These are phyloP conservation scores for Centrocercus urophasianus DNA, from an alignment of 2,113 vertebrate species.

Conservation along the genomic window DNA sequence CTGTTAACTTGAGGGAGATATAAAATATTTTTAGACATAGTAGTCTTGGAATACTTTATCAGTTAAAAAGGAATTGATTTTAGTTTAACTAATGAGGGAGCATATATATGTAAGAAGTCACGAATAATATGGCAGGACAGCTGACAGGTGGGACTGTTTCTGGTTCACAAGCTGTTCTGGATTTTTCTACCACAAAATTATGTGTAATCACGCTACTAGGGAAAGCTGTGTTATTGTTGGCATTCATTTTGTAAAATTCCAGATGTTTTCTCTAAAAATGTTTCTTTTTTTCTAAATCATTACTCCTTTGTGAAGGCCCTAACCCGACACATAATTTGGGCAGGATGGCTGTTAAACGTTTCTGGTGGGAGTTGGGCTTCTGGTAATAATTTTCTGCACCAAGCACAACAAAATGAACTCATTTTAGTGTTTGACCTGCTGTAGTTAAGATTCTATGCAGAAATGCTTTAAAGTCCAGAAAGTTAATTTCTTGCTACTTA, in stretches of 20 bases:
- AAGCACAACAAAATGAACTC: not conserved
- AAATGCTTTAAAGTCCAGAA: not conserved
- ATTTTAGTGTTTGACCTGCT: not conserved
- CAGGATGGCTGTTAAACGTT: not conserved
- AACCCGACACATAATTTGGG: not conserved
- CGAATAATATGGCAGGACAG: not conserved
- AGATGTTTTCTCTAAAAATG: not conserved
- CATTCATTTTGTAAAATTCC: not conserved
- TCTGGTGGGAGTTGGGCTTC: not conserved
- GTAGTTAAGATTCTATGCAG: not conserved
- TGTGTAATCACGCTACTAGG: not conserved
- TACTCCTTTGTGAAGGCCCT: not conserved
- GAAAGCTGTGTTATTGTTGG: not conserved
- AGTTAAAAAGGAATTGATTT: not conserved
- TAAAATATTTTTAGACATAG: not conserved
- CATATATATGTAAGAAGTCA: not conserved
- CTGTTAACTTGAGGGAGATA: not conserved
- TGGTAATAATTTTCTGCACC: not conserved
- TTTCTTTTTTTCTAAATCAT: not conserved
- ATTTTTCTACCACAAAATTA: constrained; percentile 10
- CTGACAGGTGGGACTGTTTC: not conserved
- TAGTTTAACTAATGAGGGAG: not conserved
- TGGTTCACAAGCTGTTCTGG: not conserved
- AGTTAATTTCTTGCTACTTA: not conserved
- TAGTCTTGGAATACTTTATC: not conserved